Conservation (phyloP, 2,888 invertebrate genomes). For the Parelbella ahira region DNA sequence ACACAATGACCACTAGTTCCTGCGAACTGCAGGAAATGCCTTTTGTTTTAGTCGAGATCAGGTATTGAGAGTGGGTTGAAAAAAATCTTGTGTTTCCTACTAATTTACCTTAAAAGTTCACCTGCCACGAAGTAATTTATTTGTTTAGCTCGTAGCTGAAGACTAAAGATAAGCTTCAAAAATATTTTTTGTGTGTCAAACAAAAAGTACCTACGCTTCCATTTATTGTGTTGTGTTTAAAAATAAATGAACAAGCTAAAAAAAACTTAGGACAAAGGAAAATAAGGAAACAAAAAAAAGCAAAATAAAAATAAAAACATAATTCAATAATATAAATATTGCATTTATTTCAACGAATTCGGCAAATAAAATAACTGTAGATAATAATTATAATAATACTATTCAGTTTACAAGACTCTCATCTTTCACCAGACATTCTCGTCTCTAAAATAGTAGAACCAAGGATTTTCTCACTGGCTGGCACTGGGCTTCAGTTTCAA, state of each 20-base stretch:
- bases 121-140: constrained; percentile 46
- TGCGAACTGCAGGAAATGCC: no score
- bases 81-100: constrained; percentile 5
- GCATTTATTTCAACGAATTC: constrained; percentile 81
- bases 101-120: constrained; percentile 36
- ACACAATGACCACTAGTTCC: no score
- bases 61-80: constrained; percentile 40
- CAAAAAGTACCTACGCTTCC: constrained; percentile 18
- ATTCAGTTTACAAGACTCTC: constrained; percentile 74
- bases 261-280: constrained; percentile 62
- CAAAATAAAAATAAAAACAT: constrained; percentile 61
- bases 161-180: constrained; percentile 26
- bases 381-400: constrained; percentile 79
- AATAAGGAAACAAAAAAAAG: constrained; percentile 64
- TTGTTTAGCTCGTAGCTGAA: constrained; percentile 35
- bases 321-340: constrained; percentile 81
- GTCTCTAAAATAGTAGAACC: constrained; percentile 45
- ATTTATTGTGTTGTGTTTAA: constrained; percentile 14
- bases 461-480: constrained; percentile 68
- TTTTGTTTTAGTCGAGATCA: constrained; percentile 58
- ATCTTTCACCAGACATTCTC: constrained; percentile 50
- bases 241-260: constrained; percentile 44
- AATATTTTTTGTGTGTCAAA: constrained; percentile 17
- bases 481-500: constrained; percentile 69
- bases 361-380: constrained; percentile 79